A percentile compares a stretch with the other conserved stretches of the same genome.
Evolutionary conservation across 2,797 vertebrate genomes (phyloP).

Genomic region (Chaunax sp.): DNA sequence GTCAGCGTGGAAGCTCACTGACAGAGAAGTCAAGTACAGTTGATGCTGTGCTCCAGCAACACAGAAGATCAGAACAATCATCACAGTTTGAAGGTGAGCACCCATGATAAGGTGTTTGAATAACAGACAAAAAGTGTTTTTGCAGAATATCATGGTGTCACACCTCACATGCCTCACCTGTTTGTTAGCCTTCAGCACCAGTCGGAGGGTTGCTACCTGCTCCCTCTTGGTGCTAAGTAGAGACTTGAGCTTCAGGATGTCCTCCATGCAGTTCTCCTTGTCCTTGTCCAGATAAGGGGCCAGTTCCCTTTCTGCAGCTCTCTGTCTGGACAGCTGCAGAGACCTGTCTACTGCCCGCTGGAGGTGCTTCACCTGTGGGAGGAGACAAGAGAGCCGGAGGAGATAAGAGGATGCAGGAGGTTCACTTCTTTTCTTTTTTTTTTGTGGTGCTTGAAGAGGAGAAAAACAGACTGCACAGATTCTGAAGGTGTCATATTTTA

Average conservation of each 20-base stretch:
- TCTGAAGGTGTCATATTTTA: no score
- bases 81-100: no score
- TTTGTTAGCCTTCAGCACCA: conserved; percentile 97
- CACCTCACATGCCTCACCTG: conserved; percentile 84
- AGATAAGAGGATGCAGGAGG: conserved; percentile 70
- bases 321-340: conserved; percentile 92
- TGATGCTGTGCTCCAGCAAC: no score
- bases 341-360: conserved; percentile 95
- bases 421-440: conserved; percentile 90
- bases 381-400: not conserved
- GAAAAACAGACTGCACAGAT: no score
- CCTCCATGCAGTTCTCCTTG: conserved; percentile 95
- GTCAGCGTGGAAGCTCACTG: no score
- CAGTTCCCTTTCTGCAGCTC: conserved; percentile 91
- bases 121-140: no score
- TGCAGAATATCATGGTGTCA: no score
- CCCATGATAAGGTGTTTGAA: no score
- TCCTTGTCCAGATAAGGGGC: conserved; percentile 93
- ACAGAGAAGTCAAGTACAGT: no score
- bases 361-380: conserved; percentile 89
- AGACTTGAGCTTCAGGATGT: conserved; percentile 96
- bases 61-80: no score
- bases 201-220: conserved; percentile 94
- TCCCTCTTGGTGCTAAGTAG: conserved; percentile 96
- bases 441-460: no score